Base-by-base conservation (phyloP, 2,888 invertebrate species). In the Drosophila macrothrix region DNA sequence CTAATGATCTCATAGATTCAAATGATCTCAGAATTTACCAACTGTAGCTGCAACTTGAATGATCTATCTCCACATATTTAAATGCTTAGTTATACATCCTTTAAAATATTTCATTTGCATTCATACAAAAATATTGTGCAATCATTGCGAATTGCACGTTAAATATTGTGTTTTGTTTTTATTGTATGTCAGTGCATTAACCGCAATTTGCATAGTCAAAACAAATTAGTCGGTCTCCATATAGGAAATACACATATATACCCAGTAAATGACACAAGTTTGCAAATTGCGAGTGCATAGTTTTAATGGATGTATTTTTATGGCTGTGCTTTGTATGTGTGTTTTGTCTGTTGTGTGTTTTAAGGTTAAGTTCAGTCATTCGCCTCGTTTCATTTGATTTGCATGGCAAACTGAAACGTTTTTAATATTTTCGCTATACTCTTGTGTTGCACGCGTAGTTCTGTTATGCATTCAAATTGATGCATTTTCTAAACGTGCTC, bases 331-430 rank as follows among this genome's bases (percentile, higher is more conserved):
- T 28, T 66, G 41, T 60, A 25, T 66, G 49, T 50, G n/a, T 22
- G 52, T 50, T 4, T 25, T 10, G 25, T 25, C 25, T 49, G 14
- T 43, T 46, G 25, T 14, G 39, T 64, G 55, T 78, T 83, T 82
- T 84, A 84, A 83, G 83, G 83, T 83, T 83, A 83, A 83, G 83
- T 83, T 84, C 88, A 87, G 84, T 84, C 83, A 84, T 84, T 87
- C 84, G 88, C 83, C 88, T 82, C 79, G 83, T 73, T 84, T 82
- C 70, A 68, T 69, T 75, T 74, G 69, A 87, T 83, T 84, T 82
- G 84, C 82, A 82, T 84, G 76, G 69, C 79, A 84, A 84, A 83
- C 72, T 83, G 59, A 80, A 76, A 72, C 64, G 72, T 69, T 78
- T 82, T 78, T 63, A 61, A 69, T 78, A 69, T 71, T 77, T 74